Evolutionary conservation across 1,140 invertebrate genomes (phyloP), one percentile per base, ranked within the genome.

Genomic region (Apis florea): DNA sequence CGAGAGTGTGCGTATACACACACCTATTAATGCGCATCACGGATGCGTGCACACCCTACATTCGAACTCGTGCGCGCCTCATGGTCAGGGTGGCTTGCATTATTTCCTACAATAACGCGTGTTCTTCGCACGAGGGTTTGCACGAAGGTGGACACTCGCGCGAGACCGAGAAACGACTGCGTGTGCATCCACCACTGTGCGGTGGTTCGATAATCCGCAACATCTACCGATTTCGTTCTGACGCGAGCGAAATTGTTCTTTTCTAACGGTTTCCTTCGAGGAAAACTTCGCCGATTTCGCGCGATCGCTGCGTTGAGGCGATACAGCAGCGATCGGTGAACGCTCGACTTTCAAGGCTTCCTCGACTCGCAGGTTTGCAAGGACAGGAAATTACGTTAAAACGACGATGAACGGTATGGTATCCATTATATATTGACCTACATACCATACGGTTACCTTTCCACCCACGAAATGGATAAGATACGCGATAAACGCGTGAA

Each of bases 1-100:
- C 56, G 26, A 24, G 31, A 24, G 59, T 56, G 66, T 63, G 12
- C 26, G 47, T 40, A 47, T 69, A 51, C 31, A 17, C 6, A 40
- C 31, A 54, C 69, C 61, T 86, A 79, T 82, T 79, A 85, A 85
- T 77, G 79, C 85, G 78, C 85, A 88, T 88, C 83, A 88, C 83
- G 86, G 86, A 78, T 88, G 80, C 86, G 66, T 83, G 87, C 80
- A 83, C 86, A 88, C 83, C 79, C 86, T 69, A 88, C 67, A 63
- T 81, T 49, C 83, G 59, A 78, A 83, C 56, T 81, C 67, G 74
- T 76, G 74, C 69, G 74, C 69, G 66, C 66, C 71, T 88, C 86
- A 83, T 80, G 80, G 87, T 77, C 85, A 79, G 83, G 83, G 75
- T 71, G 75, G 75, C 71, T 79, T 71, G 79, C 79, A 72, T 88